phyloP scores from a whole-genome alignment of 2,797 vertebrate genomes.

The Enteromius paludinosus region DNA sequence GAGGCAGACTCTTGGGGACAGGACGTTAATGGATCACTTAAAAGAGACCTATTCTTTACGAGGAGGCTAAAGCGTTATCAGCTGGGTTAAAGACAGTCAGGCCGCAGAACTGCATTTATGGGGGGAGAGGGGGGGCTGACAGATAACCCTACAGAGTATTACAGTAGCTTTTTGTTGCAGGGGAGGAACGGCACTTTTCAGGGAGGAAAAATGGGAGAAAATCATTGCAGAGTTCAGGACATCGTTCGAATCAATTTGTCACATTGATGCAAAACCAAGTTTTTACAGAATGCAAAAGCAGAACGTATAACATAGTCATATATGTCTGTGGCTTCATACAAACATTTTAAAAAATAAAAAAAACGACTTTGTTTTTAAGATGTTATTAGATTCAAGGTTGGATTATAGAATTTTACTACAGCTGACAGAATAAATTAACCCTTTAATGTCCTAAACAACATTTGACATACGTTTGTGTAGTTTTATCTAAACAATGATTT shows the following conservation, averaged over 20 bases:
- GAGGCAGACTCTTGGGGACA: constrained; percentile 65
- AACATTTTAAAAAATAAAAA: constrained; percentile 9
- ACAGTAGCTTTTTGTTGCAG: constrained; percentile 65
- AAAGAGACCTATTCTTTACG: constrained; percentile 65
- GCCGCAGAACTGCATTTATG: constrained; percentile 49
- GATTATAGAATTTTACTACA: constrained; percentile 2
- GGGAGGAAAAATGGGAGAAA: constrained; percentile 48
- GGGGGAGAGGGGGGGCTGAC: constrained; percentile 47
- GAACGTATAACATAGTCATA: neutral
- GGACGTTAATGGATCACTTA: constrained; percentile 71
- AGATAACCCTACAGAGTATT: constrained; percentile 63
- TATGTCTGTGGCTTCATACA: neutral
- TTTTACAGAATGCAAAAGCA: constrained; percentile 19
- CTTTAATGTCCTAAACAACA: neutral
- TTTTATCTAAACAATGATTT: neutral
- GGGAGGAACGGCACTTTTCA: constrained; percentile 52
- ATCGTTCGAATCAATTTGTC: constrained; percentile 53
- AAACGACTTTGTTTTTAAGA: neutral
- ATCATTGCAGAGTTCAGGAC: constrained; percentile 52
- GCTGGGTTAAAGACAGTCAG: constrained; percentile 65
- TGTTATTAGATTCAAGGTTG: neutral
- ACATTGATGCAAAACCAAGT: constrained; percentile 35
- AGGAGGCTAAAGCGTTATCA: constrained; percentile 67
- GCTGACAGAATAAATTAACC: neutral
- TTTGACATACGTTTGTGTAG: neutral